Base-by-base conservation (phyloP, 1,140 invertebrate species). In the Pemphigus obesinymphae region DNA sequence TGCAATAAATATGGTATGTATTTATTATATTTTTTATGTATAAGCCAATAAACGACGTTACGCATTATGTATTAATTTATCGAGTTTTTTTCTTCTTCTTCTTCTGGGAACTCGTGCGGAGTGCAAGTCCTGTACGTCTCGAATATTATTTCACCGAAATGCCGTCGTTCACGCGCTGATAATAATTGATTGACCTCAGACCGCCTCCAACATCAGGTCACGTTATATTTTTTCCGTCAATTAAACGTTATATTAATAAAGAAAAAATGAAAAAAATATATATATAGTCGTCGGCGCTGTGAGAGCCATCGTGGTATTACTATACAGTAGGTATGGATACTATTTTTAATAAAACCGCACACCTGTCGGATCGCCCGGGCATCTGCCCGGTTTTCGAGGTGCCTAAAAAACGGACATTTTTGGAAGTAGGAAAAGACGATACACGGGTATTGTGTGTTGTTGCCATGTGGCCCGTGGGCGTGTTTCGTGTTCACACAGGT, bases 331-430 rank as follows among this genome's bases (percentile, higher is more conserved):
- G n/a, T n/a, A n/a, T n/a, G n/a, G n/a, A n/a, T n/a, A n/a, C n/a
- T n/a, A n/a, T n/a, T n/a, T n/a, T n/a, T n/a, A n/a, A n/a, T 63
- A 10, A 17, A 31, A 63, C 31, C 10, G 11, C n/a, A 43, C 66
- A 70, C 66, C 66, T 70, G 66, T 70, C 37, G n/a, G n/a, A 43
- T 43, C n/a, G n/a, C n/a, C n/a, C n/a, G n/a, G n/a, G n/a, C 66
- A 70, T 70, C 66, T 70, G 66, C 66, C 61, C 11, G 37, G 66
- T 23, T 5, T 40, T 26, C n/a, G 11, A 43, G 66, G n/a, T 31
- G 29, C n/a, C 17, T 37, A 4, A 68, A 68, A 68, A 68, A 37
- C 37, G 66, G 66, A 26, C 66, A 70, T 70, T 70, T 70, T 70
- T 43, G n/a, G 20, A 43, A 43, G 66, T 43, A 11, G 23, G 26